These are phyloP conservation scores for Eudemis profundana DNA, from an alignment of 2,888 invertebrate genomes.

Conservation along the genomic window DNA sequence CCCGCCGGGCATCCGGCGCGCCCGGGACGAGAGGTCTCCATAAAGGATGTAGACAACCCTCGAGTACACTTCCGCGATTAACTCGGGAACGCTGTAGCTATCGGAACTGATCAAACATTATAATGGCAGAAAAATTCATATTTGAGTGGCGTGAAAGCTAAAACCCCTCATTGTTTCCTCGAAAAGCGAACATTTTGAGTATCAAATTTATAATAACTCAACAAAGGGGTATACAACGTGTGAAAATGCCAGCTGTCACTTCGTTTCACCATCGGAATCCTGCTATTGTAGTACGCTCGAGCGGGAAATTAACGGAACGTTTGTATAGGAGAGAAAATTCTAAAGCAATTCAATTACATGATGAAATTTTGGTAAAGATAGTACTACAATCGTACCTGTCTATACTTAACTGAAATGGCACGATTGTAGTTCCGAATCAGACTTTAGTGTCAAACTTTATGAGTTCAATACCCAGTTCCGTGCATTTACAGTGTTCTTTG, in stretches of 20 bases:
- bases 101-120: background rate
- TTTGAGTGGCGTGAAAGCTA: background rate
- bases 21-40: background rate
- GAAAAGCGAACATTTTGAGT: background rate
- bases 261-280: constrained; percentile 4
- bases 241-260: constrained; percentile 26
- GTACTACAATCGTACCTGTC: no score
- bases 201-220: constrained; percentile 2
- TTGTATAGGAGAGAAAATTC: background rate
- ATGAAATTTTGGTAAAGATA: background rate
- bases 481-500: background rate
- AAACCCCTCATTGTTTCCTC: background rate
- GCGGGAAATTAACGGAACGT: constrained; percentile 1
- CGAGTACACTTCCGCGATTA: background rate
- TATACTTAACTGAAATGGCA: no score
- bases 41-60: background rate
- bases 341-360: constrained; percentile 1
- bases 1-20: constrained; percentile 3
- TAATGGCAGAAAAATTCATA: background rate
- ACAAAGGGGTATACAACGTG: constrained; percentile 7
- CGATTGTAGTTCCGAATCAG: background rate
- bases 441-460: background rate
- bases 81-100: background rate
- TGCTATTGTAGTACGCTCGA: constrained; percentile 13
- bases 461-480: background rate